Evolutionary conservation across 1,140 invertebrate species (phyloP).

Genomic region (Drosophila asahinai): DNA sequence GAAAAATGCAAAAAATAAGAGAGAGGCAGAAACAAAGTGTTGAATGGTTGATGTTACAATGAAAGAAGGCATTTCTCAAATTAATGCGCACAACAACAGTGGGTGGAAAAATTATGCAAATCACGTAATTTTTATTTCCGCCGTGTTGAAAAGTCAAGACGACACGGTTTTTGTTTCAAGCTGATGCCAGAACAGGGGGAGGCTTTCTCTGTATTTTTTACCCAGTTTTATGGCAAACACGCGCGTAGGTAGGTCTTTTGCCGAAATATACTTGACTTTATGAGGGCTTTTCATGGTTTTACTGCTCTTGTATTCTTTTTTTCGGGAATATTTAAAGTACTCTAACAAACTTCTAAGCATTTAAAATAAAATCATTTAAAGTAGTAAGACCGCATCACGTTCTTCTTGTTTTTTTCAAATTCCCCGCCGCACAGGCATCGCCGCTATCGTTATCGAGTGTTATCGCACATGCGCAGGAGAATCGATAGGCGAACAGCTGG

Average conservation of each 20-base stretch:
- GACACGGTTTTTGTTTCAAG: constrained; percentile 45
- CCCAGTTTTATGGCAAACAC: constrained; percentile 40
- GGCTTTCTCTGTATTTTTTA: not conserved
- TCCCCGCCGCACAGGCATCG: not conserved
- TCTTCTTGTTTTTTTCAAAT: constrained; percentile 39
- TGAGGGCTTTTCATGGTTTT: not conserved
- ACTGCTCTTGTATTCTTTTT: not conserved
- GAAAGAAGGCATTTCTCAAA: constrained; percentile 41
- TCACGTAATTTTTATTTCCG: constrained; percentile 56
- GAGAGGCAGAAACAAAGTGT: constrained; percentile 22
- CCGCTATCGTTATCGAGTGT: constrained; percentile 37
- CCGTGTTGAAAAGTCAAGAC: constrained; percentile 40
- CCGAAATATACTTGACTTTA: constrained; percentile 4
- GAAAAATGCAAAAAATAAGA: not conserved
- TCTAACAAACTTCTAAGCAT: not conserved
- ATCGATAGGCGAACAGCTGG: constrained; percentile 64
- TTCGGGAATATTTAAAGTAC: not conserved
- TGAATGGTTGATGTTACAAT: constrained; percentile 30
- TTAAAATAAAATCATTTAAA: not conserved
- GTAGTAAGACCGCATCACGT: not conserved
- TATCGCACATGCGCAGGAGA: constrained; percentile 50
- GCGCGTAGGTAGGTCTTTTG: constrained; percentile 1
- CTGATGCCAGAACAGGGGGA: not conserved
- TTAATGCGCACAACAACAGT: constrained; percentile 51
- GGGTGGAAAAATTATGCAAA: constrained; percentile 51